Evolutionary conservation across 1,140 invertebrate genomes (phyloP).

Genomic region (Caenorhabditis latens): DNA sequence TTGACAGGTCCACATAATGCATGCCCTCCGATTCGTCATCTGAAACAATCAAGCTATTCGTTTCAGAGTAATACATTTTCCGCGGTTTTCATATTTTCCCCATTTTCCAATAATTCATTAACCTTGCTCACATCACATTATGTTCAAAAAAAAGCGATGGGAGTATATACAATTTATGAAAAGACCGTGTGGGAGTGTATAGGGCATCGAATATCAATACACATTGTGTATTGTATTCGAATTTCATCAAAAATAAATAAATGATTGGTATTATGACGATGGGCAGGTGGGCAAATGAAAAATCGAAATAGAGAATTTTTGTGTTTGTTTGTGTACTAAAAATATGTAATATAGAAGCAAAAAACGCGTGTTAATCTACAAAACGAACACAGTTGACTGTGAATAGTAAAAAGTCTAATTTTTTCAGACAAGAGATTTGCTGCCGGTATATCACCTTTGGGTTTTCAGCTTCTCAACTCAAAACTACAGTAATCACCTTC

Average conservation of each 20-base stretch:
- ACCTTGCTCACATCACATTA: too few relatives aligned
- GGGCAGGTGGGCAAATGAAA: background rate
- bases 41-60: slow-evolving; percentile 58
- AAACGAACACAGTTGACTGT: too few relatives aligned
- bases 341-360: too few relatives aligned
- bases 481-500: slow-evolving; percentile 68
- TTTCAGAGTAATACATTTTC: too few relatives aligned
- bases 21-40: slow-evolving; percentile 73
- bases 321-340: background rate
- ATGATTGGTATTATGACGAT: background rate
- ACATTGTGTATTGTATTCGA: too few relatives aligned
- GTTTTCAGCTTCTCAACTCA: too few relatives aligned
- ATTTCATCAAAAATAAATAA: background rate
- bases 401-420: too few relatives aligned
- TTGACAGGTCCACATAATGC: slow-evolving; percentile 90
- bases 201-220: slow-evolving; percentile 9
- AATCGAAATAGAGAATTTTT: background rate
- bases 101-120: background rate
- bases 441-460: too few relatives aligned
- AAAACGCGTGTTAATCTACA: too few relatives aligned
- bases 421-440: too few relatives aligned
- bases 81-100: background rate
- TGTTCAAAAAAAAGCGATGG: background rate
- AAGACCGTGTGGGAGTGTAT: background rate
- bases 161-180: slow-evolving; percentile 9